phyloP scores from a whole-genome alignment of 2,888 invertebrate species.

The Venusia cambrica region DNA sequence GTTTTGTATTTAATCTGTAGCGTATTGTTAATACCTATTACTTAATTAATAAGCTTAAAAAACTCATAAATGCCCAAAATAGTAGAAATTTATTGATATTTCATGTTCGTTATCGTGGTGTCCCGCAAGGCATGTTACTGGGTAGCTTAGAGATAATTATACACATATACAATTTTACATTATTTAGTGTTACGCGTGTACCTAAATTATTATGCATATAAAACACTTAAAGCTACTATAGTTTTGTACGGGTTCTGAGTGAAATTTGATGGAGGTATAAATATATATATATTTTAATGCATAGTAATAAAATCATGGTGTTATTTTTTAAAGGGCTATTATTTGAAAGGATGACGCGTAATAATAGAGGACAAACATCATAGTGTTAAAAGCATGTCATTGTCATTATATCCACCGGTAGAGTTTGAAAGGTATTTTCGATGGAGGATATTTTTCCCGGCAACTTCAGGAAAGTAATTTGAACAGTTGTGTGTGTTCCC shows the following conservation, averaged over 20 bases:
- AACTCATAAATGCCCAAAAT: conserved; percentile 37
- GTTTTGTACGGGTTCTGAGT: conserved; percentile 55
- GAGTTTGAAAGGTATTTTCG: conserved; percentile 55
- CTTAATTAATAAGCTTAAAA: conserved; percentile 31
- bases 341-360: not conserved
- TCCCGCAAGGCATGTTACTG: conserved; percentile 52
- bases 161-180: conserved; percentile 31
- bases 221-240: conserved; percentile 78
- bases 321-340: no score
- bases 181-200: conserved; percentile 48
- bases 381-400: conserved; percentile 32
- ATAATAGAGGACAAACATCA: conserved; percentile 3
- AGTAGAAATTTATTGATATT: conserved; percentile 23
- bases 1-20: conserved; percentile 34
- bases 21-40: conserved; percentile 35
- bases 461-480: conserved; percentile 58
- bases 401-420: conserved; percentile 37
- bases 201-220: conserved; percentile 60
- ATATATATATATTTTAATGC: no score
- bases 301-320: no score
- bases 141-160: conserved; percentile 38
- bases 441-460: conserved; percentile 50
- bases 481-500: conserved; percentile 65
- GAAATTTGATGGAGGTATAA: no score
- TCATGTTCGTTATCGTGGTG: conserved; percentile 42